These are phyloP conservation scores for Triplophysa tibetana DNA, from an alignment of 2,113 vertebrate species.

Conservation along the genomic window DNA sequence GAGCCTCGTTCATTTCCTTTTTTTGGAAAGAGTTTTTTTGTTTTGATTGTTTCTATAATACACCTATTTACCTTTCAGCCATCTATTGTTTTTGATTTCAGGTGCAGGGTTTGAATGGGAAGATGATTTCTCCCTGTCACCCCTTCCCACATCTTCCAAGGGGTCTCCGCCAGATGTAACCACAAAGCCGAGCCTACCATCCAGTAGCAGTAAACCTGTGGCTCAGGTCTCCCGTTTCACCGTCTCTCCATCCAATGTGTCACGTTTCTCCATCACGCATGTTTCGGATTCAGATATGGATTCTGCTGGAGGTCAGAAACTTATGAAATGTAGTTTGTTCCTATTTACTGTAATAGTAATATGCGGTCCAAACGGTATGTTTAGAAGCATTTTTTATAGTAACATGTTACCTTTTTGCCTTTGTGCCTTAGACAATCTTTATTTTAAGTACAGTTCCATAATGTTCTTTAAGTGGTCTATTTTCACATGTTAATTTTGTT, in stretches of 20 bases:
- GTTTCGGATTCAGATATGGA: constrained; percentile 87
- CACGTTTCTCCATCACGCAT: constrained; percentile 96
- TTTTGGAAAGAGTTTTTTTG: constrained; percentile 27
- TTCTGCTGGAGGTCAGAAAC: constrained; percentile 80
- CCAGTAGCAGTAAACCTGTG: constrained; percentile 65
- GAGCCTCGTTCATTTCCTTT: constrained; percentile 27
- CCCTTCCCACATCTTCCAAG: constrained; percentile 69
- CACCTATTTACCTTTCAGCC: not conserved
- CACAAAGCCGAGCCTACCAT: constrained; percentile 21
- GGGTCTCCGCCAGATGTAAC: constrained; percentile 51
- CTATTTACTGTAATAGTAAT: too few species aligned
- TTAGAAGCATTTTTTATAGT: too few species aligned
- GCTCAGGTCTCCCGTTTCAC: constrained; percentile 86
- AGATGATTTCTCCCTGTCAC: constrained; percentile 77
- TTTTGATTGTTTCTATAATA: constrained; percentile 46
- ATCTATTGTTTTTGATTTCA: constrained; percentile 52
- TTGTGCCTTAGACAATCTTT: too few species aligned
- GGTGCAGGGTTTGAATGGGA: constrained; percentile 85
- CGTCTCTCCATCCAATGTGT: constrained; percentile 81
- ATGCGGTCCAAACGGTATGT: too few species aligned
- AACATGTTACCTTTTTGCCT: too few species aligned
- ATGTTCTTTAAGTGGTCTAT: too few species aligned
- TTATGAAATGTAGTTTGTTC: too few species aligned
- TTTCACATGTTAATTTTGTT: too few species aligned
- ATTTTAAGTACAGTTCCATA: too few species aligned